phyloP scores from a whole-genome alignment of 1,140 invertebrate genomes.

The Saccostrea cuccullata region DNA sequence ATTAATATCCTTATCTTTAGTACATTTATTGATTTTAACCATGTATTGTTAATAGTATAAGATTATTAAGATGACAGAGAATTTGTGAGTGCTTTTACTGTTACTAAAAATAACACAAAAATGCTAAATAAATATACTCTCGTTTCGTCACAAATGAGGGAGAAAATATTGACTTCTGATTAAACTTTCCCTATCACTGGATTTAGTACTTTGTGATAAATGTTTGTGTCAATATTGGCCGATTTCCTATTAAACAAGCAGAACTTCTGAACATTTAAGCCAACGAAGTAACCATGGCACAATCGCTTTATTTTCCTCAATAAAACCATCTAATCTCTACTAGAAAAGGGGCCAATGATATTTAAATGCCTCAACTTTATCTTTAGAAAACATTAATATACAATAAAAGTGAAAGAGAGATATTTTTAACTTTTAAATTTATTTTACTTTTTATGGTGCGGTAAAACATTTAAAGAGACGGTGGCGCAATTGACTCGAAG shows the following conservation, averaged over 20 bases:
- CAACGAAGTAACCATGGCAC: not conserved
- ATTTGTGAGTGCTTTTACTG: not conserved
- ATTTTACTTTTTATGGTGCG: not conserved
- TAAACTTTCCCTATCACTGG: not conserved
- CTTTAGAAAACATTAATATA: constrained; percentile 7
- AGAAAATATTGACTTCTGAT: constrained; percentile 21
- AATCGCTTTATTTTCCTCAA: not conserved
- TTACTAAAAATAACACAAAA: constrained; percentile 8
- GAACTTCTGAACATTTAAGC: constrained; percentile 4
- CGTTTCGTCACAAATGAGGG: not conserved
- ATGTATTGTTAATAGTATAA: no score
- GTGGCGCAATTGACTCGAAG: not conserved
- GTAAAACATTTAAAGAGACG: constrained; percentile 17
- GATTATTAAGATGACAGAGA: not conserved
- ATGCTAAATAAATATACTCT: not conserved
- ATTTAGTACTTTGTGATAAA: not conserved
- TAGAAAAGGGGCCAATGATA: constrained; percentile 8
- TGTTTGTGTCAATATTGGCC: not conserved
- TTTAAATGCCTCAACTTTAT: constrained; percentile 28
- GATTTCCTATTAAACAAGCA: constrained; percentile 31
- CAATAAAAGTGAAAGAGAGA: not conserved
- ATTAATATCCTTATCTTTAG: no score
- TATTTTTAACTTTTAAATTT: not conserved
- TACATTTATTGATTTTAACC: no score
- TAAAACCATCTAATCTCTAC: constrained; percentile 12